Evolutionary conservation across 2,888 invertebrate species (phyloP), one percentile per base, ranked within the genome.

Genomic region (Allygus modestus): DNA sequence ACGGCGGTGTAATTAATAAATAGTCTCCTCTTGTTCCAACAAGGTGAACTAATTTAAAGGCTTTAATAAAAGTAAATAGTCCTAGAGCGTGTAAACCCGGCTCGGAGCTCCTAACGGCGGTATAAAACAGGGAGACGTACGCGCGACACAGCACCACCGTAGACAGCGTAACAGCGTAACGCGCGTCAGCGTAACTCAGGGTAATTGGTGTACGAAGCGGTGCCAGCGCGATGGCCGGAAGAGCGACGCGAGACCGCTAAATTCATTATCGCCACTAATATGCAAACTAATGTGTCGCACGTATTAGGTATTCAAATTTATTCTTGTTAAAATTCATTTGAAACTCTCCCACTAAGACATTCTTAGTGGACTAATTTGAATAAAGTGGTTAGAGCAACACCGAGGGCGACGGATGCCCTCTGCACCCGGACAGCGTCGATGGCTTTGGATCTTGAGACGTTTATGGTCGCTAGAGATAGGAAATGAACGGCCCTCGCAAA

Each of bases 301-400:
- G 61, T 77, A 84, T 84, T 84, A 84, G 43, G 77, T 84, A 84
- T 84, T 84, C 84, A 84, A 84, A 84, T 84, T 84, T 84, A 71
- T 81, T 75, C 58, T 33, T 82, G 65, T 84, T 82, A 82, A 84
- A 84, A 84, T 84, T 84, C 84, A 84, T 84, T 84, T 73, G 79
- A 82, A 69, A 82, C 69, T 82, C 82, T 82, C 82, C 82, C 82
- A 82, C 82, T 69, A 73, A 73, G 82, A 71, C 73, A 73, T 46
- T 46, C 77, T 77, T 77, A 28, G 46, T 51, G 51, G 23, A 28
- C 82, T 82, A 31, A 82, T 82, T 82, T 82, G 82, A 82, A 82
- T 82, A 82, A 82, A 82, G 71, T 73, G 82, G 69, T 82, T 51
- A 41, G 61, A 82, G 46, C 46, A 33, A 28, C 51, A 51, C 82